phyloP scores from a whole-genome alignment of 2,888 invertebrate species.

The Lysandra bellargus region DNA sequence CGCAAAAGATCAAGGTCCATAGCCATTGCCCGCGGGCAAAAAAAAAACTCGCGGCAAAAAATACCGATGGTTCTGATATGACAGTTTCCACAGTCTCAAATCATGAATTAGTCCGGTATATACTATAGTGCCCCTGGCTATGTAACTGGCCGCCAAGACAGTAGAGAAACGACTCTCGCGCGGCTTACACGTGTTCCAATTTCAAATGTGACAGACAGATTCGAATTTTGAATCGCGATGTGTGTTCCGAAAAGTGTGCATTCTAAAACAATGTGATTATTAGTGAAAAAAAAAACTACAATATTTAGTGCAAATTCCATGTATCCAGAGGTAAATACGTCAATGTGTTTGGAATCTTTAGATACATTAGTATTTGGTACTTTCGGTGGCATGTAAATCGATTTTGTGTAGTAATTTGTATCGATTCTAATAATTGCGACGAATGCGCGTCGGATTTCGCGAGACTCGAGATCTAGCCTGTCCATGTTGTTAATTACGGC shows the following conservation, averaged over 20 bases:
- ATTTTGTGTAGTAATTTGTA: conserved; percentile 25
- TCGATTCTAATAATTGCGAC: conserved; percentile 34
- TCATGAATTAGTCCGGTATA: conserved; percentile 55
- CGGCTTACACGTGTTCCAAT: conserved; percentile 61
- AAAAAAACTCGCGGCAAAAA: conserved; percentile 42
- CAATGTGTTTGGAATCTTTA: conserved; percentile 36
- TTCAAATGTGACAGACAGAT: conserved; percentile 37
- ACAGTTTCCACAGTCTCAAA: conserved; percentile 54
- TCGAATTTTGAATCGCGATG: conserved; percentile 41
- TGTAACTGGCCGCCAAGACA: conserved; percentile 46
- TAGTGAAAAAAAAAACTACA: conserved; percentile 36
- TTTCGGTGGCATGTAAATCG: conserved; percentile 32
- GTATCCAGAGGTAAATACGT: conserved; percentile 42
- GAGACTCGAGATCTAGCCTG: conserved; percentile 48
- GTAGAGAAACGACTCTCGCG: conserved; percentile 63
- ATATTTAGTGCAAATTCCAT: conserved; percentile 42
- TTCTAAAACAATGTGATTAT: neutral
- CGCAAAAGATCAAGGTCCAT: conserved; percentile 21
- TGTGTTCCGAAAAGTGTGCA: conserved; percentile 32
- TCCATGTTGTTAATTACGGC: conserved; percentile 69
- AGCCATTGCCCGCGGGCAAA: conserved; percentile 30
- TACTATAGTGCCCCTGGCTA: conserved; percentile 46
- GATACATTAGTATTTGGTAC: neutral
- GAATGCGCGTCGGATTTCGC: conserved; percentile 45
- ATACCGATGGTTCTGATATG: conserved; percentile 49